These are phyloP conservation scores for Morelia viridis DNA, from an alignment of 2,797 vertebrate species.

Conservation along the genomic window DNA sequence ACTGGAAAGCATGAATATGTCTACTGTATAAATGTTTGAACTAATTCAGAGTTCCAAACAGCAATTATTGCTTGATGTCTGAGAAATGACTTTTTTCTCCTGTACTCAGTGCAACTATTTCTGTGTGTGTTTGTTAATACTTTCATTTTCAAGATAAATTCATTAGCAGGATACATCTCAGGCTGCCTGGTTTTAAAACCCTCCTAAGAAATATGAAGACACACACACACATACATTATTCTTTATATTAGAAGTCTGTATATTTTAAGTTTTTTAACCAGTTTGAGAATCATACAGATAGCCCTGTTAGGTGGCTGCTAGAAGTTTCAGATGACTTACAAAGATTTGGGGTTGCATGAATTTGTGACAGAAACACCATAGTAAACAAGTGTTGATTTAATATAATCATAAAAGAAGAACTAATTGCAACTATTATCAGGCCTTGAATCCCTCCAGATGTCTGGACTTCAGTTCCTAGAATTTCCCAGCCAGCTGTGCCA, in stretches of 20 bases:
- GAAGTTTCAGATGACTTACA: not conserved
- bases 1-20: not conserved
- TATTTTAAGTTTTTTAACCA: not conserved
- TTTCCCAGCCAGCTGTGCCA: not conserved
- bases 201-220: not conserved
- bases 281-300: not conserved
- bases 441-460: not conserved
- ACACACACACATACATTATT: not conserved
- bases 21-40: not conserved
- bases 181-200: not conserved
- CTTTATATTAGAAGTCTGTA: not conserved
- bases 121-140: not conserved
- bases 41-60: not conserved
- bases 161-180: not conserved
- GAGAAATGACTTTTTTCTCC: not conserved
- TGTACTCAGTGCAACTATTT: not conserved
- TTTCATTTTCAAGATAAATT: not conserved
- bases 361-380: not conserved
- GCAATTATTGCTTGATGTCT: not conserved
- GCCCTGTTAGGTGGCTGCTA: not conserved
- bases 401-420: not conserved
- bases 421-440: not conserved
- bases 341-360: not conserved
- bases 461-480: not conserved
- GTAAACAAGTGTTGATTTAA: not conserved